These are phyloP conservation scores for Aethes cnicana DNA, from an alignment of 2,888 invertebrate species.

Conservation along the genomic window DNA sequence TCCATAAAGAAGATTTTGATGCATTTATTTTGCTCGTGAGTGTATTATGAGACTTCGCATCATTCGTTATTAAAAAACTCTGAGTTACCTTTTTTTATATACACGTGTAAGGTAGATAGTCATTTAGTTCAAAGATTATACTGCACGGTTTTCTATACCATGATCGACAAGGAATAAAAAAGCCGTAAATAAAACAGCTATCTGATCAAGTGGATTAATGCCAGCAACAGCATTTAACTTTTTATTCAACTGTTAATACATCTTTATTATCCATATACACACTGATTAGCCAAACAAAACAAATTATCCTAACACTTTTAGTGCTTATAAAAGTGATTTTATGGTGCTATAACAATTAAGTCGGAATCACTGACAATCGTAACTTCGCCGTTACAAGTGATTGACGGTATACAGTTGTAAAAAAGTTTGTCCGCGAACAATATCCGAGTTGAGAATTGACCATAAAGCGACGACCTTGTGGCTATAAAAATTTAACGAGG, in stretches of 20 bases:
- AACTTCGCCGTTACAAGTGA: conserved; percentile 65
- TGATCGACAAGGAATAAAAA: too few relatives aligned
- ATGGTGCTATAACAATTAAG: conserved; percentile 73
- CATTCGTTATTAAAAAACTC: too few relatives aligned
- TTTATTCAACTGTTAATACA: conserved; percentile 36
- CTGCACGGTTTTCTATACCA: too few relatives aligned
- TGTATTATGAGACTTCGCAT: too few relatives aligned
- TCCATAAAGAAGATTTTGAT: too few relatives aligned
- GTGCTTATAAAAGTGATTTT: conserved; percentile 64
- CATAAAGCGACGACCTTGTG: conserved; percentile 82
- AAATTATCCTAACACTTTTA: conserved; percentile 56
- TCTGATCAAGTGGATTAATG: conserved; percentile 10
- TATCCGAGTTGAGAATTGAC: conserved; percentile 78
- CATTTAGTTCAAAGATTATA: too few relatives aligned
- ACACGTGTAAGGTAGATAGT: too few relatives aligned
- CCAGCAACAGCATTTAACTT: conserved; percentile 20
- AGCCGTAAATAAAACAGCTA: conserved; percentile 9
- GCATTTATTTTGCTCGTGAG: too few relatives aligned
- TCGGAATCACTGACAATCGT: conserved; percentile 76
- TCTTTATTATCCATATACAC: conserved; percentile 41
- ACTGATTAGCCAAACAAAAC: conserved; percentile 48
- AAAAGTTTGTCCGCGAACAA: conserved; percentile 75
- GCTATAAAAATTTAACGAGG: conserved; percentile 83
- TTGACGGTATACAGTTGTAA: conserved; percentile 63
- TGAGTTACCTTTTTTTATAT: too few relatives aligned